Percentiles rank a stretch among this genome's conserved stretches.
Evolutionary conservation across 2,113 vertebrate genomes (phyloP).

Genomic region (Bufo bufo): DNA sequence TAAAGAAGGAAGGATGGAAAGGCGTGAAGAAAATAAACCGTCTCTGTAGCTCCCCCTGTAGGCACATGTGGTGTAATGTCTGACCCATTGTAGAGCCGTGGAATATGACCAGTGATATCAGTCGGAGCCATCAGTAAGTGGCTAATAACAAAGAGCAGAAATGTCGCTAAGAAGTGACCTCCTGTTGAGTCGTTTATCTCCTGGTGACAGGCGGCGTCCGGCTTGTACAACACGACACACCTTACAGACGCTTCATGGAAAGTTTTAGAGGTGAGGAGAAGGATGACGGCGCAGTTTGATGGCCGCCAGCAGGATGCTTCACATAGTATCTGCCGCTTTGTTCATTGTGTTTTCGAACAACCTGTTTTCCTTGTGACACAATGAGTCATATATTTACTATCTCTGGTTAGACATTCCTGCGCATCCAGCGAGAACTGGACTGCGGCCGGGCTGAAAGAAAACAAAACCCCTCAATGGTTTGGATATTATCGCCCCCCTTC

Average conservation of each 20-base stretch:
- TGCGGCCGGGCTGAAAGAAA: not conserved
- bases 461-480: not conserved
- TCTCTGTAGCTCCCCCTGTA: too few species aligned
- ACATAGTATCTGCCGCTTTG: not conserved
- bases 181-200: too few species aligned
- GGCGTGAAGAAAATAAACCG: too few species aligned
- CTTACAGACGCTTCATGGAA: not conserved
- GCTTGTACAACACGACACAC: not conserved
- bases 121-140: too few species aligned
- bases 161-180: too few species aligned
- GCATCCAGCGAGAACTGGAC: conserved; percentile 17
- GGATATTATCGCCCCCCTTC: not conserved
- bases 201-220: not conserved
- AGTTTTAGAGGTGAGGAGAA: not conserved
- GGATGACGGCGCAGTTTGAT: not conserved
- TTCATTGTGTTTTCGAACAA: conserved; percentile 4
- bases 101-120: too few species aligned
- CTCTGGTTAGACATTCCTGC: conserved; percentile 1
- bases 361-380: conserved; percentile 15
- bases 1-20: too few species aligned
- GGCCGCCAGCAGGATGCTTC: not conserved
- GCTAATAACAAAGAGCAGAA: too few species aligned
- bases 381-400: conserved; percentile 39
- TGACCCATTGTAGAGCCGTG: too few species aligned
- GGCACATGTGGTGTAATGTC: too few species aligned